These are phyloP conservation scores for Larimichthys polyactis DNA, from an alignment of 2,113 vertebrate genomes.

Conservation along the genomic window DNA sequence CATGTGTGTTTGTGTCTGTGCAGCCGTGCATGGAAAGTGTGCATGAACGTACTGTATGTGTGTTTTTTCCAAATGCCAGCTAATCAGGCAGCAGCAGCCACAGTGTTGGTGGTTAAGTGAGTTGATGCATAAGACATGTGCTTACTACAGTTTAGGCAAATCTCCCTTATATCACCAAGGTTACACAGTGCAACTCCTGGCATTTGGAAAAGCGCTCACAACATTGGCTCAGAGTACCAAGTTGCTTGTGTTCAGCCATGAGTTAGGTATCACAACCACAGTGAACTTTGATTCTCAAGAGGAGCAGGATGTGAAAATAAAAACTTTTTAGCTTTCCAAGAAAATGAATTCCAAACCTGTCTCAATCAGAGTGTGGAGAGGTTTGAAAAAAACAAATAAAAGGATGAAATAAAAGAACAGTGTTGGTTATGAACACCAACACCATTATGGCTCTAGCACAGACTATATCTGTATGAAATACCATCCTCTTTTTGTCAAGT, in stretches of 20 bases:
- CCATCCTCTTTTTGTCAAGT: neutral
- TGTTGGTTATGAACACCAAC: too few species aligned
- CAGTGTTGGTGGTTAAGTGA: neutral
- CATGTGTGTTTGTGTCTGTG: slow-evolving; percentile 26
- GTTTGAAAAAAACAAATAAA: neutral
- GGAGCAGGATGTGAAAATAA: neutral
- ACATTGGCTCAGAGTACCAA: neutral
- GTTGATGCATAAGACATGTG: neutral
- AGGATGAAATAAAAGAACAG: too few species aligned
- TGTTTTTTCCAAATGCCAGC: neutral
- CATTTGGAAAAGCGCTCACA: neutral
- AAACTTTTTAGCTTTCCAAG: neutral
- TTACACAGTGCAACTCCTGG: neutral
- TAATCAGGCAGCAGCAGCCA: slow-evolving; percentile 16
- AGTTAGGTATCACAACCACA: neutral
- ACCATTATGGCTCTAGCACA: neutral
- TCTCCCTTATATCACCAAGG: neutral
- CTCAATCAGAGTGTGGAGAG: neutral
- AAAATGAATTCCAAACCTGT: neutral
- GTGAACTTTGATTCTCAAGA: neutral
- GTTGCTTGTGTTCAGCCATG: neutral
- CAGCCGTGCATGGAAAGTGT: slow-evolving; percentile 14
- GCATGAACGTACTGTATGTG: slow-evolving; percentile 4
- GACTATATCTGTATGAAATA: slow-evolving; percentile 2
- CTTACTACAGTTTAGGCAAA: neutral